These are phyloP conservation scores for Apis cerana DNA, from an alignment of 1,140 invertebrate species.

Conservation along the genomic window DNA sequence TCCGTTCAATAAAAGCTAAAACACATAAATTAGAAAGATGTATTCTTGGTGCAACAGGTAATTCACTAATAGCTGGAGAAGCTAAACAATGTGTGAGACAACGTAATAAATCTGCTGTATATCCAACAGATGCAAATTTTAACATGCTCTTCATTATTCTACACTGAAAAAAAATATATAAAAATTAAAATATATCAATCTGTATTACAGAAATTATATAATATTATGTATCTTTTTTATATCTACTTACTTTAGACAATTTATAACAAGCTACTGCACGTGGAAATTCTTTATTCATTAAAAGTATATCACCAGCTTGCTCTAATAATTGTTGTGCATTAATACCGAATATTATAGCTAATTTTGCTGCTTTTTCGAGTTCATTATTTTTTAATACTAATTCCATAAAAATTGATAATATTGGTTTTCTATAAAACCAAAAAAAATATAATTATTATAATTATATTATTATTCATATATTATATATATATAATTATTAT, in stretches of 20 bases:
- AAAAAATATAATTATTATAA: neutral
- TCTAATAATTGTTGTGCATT: conserved; percentile 87
- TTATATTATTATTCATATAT: neutral
- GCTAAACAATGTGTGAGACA: conserved; percentile 83
- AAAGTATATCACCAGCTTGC: conserved; percentile 86
- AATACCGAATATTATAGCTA: conserved; percentile 84
- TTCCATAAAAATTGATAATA: conserved; percentile 86
- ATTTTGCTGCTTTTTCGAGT: conserved; percentile 82
- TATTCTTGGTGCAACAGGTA: conserved; percentile 84
- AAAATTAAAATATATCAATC: neutral
- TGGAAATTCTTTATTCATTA: conserved; percentile 84
- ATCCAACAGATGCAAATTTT: conserved; percentile 87
- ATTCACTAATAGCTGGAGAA: conserved; percentile 81
- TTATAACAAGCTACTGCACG: conserved; percentile 88
- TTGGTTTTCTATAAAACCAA: conserved; percentile 81
- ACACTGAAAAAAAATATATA: conserved; percentile 78
- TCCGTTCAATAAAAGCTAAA: conserved; percentile 85
- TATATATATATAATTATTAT: too few species aligned
- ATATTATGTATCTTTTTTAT: neutral
- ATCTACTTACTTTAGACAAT: conserved; percentile 84
- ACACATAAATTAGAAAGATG: conserved; percentile 87
- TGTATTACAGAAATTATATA: neutral
- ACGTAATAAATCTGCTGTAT: conserved; percentile 86
- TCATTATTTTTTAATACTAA: conserved; percentile 82
- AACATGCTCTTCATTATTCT: conserved; percentile 86